phyloP scores from a whole-genome alignment of 2,888 invertebrate species.

The Lithophane semibrunnea region DNA sequence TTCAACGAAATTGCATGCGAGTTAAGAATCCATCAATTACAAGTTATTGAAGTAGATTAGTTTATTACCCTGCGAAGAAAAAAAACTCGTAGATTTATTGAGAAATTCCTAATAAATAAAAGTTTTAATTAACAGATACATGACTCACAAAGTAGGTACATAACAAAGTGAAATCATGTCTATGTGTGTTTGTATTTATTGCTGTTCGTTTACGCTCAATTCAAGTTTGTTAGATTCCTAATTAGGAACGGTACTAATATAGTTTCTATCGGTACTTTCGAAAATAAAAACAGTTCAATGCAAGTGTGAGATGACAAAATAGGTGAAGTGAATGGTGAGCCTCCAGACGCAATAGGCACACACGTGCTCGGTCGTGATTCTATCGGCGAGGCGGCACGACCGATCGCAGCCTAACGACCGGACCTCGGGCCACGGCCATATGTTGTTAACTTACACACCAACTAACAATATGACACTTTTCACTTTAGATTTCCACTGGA shows the following conservation, averaged over 20 bases:
- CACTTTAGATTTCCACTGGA: slow-evolving; percentile 77
- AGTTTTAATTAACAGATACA: slow-evolving; percentile 48
- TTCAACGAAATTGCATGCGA: slow-evolving; percentile 23
- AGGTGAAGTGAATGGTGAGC: slow-evolving; percentile 88
- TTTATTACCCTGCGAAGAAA: slow-evolving; percentile 7
- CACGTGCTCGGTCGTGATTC: slow-evolving; percentile 87
- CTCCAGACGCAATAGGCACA: slow-evolving; percentile 84
- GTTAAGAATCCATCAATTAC: slow-evolving; percentile 15
- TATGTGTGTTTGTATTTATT: slow-evolving; percentile 60
- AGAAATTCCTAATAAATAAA: slow-evolving; percentile 38
- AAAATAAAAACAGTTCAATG: slow-evolving; percentile 78
- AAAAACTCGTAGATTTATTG: slow-evolving; percentile 27
- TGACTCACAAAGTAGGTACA: slow-evolving; percentile 61
- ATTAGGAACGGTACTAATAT: slow-evolving; percentile 79
- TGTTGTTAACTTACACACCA: slow-evolving; percentile 86
- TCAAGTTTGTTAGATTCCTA: slow-evolving; percentile 69
- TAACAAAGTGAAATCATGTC: slow-evolving; percentile 63
- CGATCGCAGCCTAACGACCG: slow-evolving; percentile 76
- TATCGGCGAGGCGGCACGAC: slow-evolving; percentile 83
- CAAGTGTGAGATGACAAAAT: slow-evolving; percentile 83
- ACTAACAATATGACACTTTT: slow-evolving; percentile 81
- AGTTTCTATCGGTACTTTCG: slow-evolving; percentile 74
- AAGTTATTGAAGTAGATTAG: slow-evolving; percentile 8
- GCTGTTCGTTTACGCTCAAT: slow-evolving; percentile 51
- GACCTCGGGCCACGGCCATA: slow-evolving; percentile 86